Conservation (phyloP, 2,888 invertebrate species). For the Brachycybe producta region DNA sequence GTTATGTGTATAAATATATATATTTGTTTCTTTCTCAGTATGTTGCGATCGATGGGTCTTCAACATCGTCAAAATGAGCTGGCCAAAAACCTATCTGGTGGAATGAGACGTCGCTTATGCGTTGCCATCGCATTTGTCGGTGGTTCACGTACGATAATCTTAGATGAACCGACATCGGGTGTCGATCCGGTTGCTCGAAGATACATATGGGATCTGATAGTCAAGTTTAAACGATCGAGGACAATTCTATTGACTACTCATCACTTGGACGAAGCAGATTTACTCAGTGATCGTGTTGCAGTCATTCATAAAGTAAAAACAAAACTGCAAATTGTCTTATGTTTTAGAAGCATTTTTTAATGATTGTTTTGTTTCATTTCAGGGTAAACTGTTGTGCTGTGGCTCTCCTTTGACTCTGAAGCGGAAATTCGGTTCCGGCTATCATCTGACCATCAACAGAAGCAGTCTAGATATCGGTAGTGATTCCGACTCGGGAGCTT, state of each 20-base stretch:
- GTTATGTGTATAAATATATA: background rate
- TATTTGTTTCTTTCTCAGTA: slow-evolving; percentile 20
- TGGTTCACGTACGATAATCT: slow-evolving; percentile 33
- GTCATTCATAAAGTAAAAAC: slow-evolving; percentile 26
- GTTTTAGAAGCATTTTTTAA: background rate
- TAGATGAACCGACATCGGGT: slow-evolving; percentile 35
- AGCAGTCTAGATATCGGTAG: slow-evolving; percentile 13
- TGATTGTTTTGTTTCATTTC: background rate
- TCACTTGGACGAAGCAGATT: slow-evolving; percentile 38
- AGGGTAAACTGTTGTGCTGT: slow-evolving; percentile 25
- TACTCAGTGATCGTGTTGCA: slow-evolving; percentile 34
- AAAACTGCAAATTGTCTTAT: background rate
- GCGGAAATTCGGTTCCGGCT: slow-evolving; percentile 25
- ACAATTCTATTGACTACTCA: slow-evolving; percentile 37
- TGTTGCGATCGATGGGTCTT: slow-evolving; percentile 32
- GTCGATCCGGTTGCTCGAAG: slow-evolving; percentile 36
- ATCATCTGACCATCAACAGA: slow-evolving; percentile 23
- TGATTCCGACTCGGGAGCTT: slow-evolving; percentile 23
- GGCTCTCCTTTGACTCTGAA: slow-evolving; percentile 25
- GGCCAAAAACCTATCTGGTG: slow-evolving; percentile 33
- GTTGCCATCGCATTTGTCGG: slow-evolving; percentile 37
- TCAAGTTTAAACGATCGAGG: slow-evolving; percentile 28
- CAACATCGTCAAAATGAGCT: slow-evolving; percentile 27
- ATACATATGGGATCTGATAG: slow-evolving; percentile 36
- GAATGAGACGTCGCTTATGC: slow-evolving; percentile 35